phyloP scores from a whole-genome alignment of 2,888 invertebrate genomes.

The Lasioglossum pauxillum region DNA sequence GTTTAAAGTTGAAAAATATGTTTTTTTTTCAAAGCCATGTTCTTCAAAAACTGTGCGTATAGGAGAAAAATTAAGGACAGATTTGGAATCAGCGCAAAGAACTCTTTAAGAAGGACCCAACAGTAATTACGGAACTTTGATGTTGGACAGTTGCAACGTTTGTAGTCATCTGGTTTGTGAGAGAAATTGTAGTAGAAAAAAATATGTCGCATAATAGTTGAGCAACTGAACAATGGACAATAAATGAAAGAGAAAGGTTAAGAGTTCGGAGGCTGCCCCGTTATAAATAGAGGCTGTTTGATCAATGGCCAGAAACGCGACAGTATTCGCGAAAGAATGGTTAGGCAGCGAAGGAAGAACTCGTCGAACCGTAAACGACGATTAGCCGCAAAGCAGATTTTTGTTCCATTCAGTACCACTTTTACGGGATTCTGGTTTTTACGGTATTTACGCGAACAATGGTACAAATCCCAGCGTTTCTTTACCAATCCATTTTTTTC shows the following conservation, averaged over 20 bases:
- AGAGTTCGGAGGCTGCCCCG: constrained; percentile 9
- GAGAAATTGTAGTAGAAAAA: neutral
- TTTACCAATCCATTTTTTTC: too few species aligned
- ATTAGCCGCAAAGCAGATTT: neutral
- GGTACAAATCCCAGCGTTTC: too few species aligned
- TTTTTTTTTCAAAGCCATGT: too few species aligned
- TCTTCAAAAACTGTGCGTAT: too few species aligned
- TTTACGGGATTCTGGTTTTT: neutral
- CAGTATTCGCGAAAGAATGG: constrained; percentile 26
- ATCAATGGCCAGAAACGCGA: constrained; percentile 56
- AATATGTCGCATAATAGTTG: neutral
- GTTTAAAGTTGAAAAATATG: too few species aligned
- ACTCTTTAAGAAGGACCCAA: too few species aligned
- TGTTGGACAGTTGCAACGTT: too few species aligned
- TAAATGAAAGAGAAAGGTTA: neutral
- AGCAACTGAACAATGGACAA: neutral
- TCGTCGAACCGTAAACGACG: constrained; percentile 29
- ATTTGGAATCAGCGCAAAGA: too few species aligned
- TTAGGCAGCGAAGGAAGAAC: constrained; percentile 17
- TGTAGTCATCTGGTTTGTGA: neutral
- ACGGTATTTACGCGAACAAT: neutral
- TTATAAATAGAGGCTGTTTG: constrained; percentile 66
- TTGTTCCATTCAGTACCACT: neutral
- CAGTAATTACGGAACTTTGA: too few species aligned
- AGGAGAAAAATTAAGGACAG: too few species aligned